Percentiles rank a stretch among this genome's conserved stretches.
phyloP scores from a whole-genome alignment of 1,140 invertebrate species.

The Drosophila insularis region DNA sequence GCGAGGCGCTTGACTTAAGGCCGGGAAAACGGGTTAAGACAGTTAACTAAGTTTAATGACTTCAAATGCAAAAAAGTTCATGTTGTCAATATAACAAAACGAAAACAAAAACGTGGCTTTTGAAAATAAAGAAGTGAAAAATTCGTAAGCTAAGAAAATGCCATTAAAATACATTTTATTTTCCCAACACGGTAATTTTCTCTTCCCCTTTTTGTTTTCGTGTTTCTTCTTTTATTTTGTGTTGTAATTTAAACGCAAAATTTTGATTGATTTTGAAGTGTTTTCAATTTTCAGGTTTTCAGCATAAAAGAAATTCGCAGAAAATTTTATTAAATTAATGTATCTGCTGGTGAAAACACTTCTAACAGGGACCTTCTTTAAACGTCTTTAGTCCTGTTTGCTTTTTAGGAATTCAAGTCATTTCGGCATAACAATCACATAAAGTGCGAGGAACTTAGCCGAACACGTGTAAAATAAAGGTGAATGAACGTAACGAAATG shows the following conservation, averaged over 20 bases:
- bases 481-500: too few species aligned
- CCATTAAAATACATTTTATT: constrained; percentile 9
- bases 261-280: constrained; percentile 10
- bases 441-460: not conserved
- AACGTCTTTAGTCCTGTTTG: too few species aligned
- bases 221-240: too few species aligned
- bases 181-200: constrained; percentile 3
- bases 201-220: not conserved
- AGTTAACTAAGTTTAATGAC: constrained; percentile 73
- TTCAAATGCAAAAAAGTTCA: constrained; percentile 12
- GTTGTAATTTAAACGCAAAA: not conserved
- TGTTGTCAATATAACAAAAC: constrained; percentile 5
- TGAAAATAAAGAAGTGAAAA: not conserved
- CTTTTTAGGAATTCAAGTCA: too few species aligned
- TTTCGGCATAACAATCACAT: too few species aligned
- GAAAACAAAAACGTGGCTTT: too few species aligned
- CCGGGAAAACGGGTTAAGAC: constrained; percentile 45
- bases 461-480: too few species aligned
- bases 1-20: not conserved
- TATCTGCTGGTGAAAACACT: not conserved
- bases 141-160: constrained; percentile 10
- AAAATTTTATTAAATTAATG: not conserved
- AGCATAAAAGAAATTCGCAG: not conserved
- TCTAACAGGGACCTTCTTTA: too few species aligned
- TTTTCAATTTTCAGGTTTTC: constrained; percentile 1